Evolutionary conservation across 2,113 vertebrate genomes (phyloP), one percentile per base, ranked within the genome.

Genomic region (Embiotoca jacksoni): DNA sequence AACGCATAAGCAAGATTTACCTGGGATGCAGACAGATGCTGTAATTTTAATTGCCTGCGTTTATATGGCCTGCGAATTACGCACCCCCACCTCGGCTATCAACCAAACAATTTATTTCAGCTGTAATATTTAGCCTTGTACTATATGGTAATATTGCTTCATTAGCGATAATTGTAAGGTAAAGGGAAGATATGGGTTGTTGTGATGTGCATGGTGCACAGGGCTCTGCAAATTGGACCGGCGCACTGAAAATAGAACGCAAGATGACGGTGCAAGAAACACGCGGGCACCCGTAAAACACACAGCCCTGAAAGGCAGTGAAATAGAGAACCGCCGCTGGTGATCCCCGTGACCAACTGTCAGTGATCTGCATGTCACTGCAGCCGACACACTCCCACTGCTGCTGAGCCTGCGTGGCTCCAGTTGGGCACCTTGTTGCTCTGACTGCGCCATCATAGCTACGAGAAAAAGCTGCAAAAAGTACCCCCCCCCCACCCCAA

Each of bases 11-110:
- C 86, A 57, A 81, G 87, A 81, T 85, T 76, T 86, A 88, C 76
- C 74, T 82, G 73, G 80, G 71, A 75, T 76, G 64, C 68, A 79
- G 81, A 89, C 82, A 75, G 89, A 86, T 80, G 91, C 83, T 88
- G 85, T 91, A 71, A 92, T 91, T 91, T 89, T 88, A 93, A 94
- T 94, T 94, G 84, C 78, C 77, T 62, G 75, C 83, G 88, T 90
- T 93, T 92, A 88, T 53, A 68, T 75, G 72, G 79, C 61, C 61
- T 66, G 52, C 16, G 33, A 73, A 62, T 67, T 68, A 72, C 3
- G 23, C 57, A 15, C 32, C 13, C 5, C 68, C 67, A 65, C 14
- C 54, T 39, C 65, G 11, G 61, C 52, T 73, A 61, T 37, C 71
- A 86, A 35, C 59, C 53, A 73, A 57, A 63, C 77, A 70, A 60